phyloP scores from a whole-genome alignment of 2,888 invertebrate species.

The Didymodactylos carnosus region DNA sequence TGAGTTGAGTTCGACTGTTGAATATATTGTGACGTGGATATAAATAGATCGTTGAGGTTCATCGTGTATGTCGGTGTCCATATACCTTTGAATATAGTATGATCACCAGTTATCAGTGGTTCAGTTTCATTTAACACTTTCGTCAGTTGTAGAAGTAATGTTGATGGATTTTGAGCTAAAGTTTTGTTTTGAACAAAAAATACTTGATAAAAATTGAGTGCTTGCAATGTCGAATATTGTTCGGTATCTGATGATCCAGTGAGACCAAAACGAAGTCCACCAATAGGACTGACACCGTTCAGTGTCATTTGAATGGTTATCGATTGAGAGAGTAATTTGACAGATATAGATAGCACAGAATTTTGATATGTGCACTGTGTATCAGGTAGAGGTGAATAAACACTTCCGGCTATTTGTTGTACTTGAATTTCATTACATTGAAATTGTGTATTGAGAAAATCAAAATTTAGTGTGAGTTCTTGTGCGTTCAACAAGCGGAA shows the following conservation, averaged over 20 bases:
- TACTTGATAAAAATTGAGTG: neutral
- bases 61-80: neutral
- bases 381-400: neutral
- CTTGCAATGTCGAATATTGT: neutral
- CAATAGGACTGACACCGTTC: neutral
- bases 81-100: neutral
- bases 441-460: neutral
- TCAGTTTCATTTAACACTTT: neutral
- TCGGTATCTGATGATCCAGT: neutral
- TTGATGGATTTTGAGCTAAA: neutral
- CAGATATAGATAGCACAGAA: neutral
- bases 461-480: neutral
- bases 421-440: neutral
- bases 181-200: neutral
- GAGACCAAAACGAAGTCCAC: neutral
- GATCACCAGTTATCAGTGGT: neutral
- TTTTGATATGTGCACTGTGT: neutral
- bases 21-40: neutral
- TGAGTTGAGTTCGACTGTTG: neutral
- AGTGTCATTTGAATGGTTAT: neutral
- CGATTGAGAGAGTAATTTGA: neutral
- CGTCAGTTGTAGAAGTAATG: neutral
- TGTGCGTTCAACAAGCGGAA: neutral
- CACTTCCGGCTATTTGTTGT: neutral
- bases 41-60: neutral